Evolutionary conservation across 2,888 invertebrate genomes (phyloP), one percentile per base, ranked within the genome.

Genomic region (Eutolmus rufibarbis): DNA sequence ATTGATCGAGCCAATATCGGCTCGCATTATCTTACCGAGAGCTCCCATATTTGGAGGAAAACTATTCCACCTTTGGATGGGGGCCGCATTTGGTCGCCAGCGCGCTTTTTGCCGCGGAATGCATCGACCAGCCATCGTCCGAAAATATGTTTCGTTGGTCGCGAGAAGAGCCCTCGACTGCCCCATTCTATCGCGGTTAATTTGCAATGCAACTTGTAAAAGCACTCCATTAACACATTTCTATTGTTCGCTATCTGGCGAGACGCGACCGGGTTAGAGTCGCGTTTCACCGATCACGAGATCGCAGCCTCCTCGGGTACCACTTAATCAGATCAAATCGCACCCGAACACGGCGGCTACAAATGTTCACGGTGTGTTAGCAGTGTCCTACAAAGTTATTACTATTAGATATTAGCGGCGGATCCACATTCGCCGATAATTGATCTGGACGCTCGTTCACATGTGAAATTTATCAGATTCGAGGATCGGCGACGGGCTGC

Each of bases 391-490:
- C 74, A 85, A 85, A 82, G 34, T 57, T 85, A 85, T 85, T 85
- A 74, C 34, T 85, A 85, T 85, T 85, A 74, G 74, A 85, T 85
- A 85, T 85, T 85, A 85, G 43, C 46, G 74, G 74, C 46, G 37
- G 43, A 85, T 85, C 74, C 85, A 46, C 85, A 74, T 23, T n/a
- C 40, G 43, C 82, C 37, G 74, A 74, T 85, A 85, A 85, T 85
- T 85, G 85, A 85, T 85, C 74, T 74, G 85, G 23, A 46, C 74
- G 40, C 74, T 74, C 85, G 85, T 74, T 74, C 85, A 85, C 85
- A 43, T 85, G 74, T 74, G 85, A 85, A 85, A 85, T 85, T 85
- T 85, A 85, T 85, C 85, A 46, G 74, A 85, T 85, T 74, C 74
- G 85, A 85, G 46, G 85, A 85, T 85, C 85, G 82, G 82, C n/a